These are phyloP conservation scores for Cricetomys ansorgei DNA, from an alignment of 2,113 vertebrate species.

Conservation along the genomic window DNA sequence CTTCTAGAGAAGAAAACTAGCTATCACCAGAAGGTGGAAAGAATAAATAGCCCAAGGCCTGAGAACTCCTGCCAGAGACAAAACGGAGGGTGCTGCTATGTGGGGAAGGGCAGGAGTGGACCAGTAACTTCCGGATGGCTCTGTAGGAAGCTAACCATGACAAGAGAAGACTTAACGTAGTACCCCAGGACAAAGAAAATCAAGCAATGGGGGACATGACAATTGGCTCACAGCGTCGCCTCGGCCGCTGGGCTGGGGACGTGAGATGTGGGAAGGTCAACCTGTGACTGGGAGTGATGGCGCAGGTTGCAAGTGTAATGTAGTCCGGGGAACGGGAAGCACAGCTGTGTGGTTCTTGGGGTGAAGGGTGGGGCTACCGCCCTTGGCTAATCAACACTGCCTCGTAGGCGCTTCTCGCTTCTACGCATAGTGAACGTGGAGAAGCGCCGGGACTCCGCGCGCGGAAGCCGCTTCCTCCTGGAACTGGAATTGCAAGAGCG, in stretches of 20 bases:
- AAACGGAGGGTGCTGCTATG: no score
- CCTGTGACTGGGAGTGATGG: accelerated
- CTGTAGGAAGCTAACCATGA: no score
- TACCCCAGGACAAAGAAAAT: background rate
- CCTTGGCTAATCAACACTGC: background rate
- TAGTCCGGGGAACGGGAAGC: background rate
- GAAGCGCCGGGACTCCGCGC: constrained; percentile 95
- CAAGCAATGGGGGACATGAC: background rate
- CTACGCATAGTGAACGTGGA: constrained; percentile 97
- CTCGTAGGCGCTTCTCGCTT: constrained; percentile 93
- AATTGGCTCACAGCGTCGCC: no score
- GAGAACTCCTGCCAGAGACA: no score
- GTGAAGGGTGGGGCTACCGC: accelerated
- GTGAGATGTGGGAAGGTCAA: no score
- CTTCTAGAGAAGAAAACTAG: accelerated
- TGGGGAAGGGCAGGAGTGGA: accelerated
- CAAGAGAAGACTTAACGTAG: background rate
- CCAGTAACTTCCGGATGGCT: no score
- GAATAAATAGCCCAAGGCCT: background rate
- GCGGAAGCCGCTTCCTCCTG: constrained; percentile 97
- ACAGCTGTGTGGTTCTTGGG: background rate
- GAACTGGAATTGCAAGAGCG: constrained; percentile 97
- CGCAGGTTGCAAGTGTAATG: accelerated
- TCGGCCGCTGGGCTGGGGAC: no score
- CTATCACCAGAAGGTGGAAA: accelerated